Evolutionary conservation across 1,140 invertebrate genomes (phyloP).

Genomic region (Drosophila ananassae): DNA sequence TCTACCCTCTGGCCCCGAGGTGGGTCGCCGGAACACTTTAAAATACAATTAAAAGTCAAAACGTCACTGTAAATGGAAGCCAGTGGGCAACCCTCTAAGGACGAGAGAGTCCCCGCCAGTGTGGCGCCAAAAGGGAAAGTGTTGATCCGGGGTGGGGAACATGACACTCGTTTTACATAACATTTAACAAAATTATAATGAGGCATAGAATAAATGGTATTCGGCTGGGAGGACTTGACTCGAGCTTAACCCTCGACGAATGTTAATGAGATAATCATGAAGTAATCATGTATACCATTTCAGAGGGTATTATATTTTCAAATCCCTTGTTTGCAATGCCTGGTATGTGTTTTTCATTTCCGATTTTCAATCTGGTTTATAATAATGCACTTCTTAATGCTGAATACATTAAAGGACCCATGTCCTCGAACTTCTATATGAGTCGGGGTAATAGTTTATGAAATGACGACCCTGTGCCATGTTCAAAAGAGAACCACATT

Average conservation of each 20-base stretch:
- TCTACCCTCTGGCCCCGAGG: neutral
- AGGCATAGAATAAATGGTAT: slow-evolving; percentile 19
- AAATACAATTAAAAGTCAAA: slow-evolving; percentile 81
- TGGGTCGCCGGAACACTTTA: slow-evolving; percentile 65
- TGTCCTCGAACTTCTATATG: slow-evolving; percentile 4
- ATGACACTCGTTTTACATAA: slow-evolving; percentile 74
- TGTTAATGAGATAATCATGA: slow-evolving; percentile 63
- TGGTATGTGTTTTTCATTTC: slow-evolving; percentile 39
- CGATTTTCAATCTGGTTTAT: neutral
- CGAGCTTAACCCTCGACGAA: slow-evolving; percentile 57
- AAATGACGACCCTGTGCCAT: slow-evolving; percentile 45
- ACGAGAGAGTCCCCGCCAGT: slow-evolving; percentile 64
- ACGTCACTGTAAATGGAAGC: slow-evolving; percentile 74
- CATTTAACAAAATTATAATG: slow-evolving; percentile 82
- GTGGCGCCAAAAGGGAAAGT: slow-evolving; percentile 43
- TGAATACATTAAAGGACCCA: neutral
- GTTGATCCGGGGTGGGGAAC: slow-evolving; percentile 20
- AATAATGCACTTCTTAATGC: too few relatives aligned
- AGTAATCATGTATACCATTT: neutral
- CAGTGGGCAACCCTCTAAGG: slow-evolving; percentile 69
- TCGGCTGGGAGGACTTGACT: slow-evolving; percentile 3
- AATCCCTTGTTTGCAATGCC: slow-evolving; percentile 12
- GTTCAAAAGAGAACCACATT: slow-evolving; percentile 50
- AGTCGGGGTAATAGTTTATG: slow-evolving; percentile 41
- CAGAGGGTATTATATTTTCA: neutral